Evolutionary conservation across 2,113 vertebrate genomes (phyloP), one percentile per base, ranked within the genome.

Genomic region (Crypturellus undulatus): DNA sequence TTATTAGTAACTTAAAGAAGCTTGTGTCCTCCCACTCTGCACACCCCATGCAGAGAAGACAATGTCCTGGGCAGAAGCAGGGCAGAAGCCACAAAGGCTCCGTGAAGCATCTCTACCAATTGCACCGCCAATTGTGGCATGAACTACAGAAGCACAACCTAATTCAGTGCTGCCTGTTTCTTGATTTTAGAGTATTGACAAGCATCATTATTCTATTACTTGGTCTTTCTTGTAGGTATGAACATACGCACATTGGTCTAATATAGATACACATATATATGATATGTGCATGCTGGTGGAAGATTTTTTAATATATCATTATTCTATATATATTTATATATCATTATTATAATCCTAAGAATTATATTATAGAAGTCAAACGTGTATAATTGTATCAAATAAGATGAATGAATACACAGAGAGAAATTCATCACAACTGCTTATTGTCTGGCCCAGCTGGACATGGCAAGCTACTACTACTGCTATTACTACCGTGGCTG

Each of bases 391-490:
- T 30, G 87, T 12, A 3, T 20, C 15, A 8, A 18, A 40, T 59
- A 43, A 34, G 54, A 34, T 68, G 40, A 49, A 18, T 54, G 28
- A 89, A 52, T n/a, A 9, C 18, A n/a, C 30, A 22, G 30, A 24
- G 32, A n/a, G 8, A n/a, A 64, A 49, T 62, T 59, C 28, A 8
- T 12, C 20, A 38, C 10, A 18, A 21, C 12, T 40, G 15, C 13
- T 49, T 0, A 0, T 16, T 0, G 2, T 1, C 6, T 45, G 6
- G 14, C 16, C 15, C 15, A 36, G 64, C 6, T 3, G 26, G 8
- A 0, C 9, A 4, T 5, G 4, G 2, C 26, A 13, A 25, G 3
- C 6, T 10, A 6, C 28, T 30, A 17, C 26, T 56, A 56, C 28
- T 30, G 30, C 54, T 52, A 26, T 14, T 52, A 26, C 51, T 24